Percentiles rank a stretch among this genome's conserved stretches.
phyloP scores from a whole-genome alignment of 2,797 vertebrate genomes.

The Hippopotamyrus pictus region DNA sequence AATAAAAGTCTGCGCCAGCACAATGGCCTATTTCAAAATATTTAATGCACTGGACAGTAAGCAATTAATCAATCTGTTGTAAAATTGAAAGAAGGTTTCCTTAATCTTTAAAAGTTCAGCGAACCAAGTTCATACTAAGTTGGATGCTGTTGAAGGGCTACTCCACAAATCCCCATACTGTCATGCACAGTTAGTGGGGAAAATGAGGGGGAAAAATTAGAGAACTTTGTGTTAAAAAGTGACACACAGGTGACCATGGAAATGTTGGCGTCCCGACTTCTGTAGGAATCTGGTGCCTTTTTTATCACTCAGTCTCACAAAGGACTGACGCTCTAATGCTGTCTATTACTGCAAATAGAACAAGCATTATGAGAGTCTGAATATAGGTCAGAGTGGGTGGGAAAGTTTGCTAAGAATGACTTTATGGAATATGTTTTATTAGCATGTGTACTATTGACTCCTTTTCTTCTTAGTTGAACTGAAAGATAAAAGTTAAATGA shows the following conservation, averaged over 20 bases:
- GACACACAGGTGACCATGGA: neutral
- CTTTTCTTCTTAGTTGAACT: neutral
- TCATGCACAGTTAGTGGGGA: neutral
- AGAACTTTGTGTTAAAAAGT: neutral
- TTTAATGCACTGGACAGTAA: neutral
- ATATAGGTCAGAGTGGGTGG: neutral
- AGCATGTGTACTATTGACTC: neutral
- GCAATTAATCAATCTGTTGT: neutral
- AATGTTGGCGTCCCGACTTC: neutral
- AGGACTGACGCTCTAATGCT: neutral
- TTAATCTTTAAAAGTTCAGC: neutral
- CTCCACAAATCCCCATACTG: neutral
- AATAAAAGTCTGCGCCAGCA: neutral
- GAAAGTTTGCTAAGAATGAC: neutral
- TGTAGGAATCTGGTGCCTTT: neutral
- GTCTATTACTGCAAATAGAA: neutral
- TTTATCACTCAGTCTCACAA: neutral
- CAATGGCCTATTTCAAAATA: neutral
- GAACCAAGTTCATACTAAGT: neutral
- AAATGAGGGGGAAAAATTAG: neutral
- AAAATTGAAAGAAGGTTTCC: neutral
- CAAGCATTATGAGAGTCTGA: neutral
- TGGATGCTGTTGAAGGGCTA: neutral
- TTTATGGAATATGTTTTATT: neutral
- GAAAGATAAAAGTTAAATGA: neutral